Evolutionary conservation across 2,888 invertebrate genomes (phyloP).

Genomic region (Acrobeloides nanus): DNA sequence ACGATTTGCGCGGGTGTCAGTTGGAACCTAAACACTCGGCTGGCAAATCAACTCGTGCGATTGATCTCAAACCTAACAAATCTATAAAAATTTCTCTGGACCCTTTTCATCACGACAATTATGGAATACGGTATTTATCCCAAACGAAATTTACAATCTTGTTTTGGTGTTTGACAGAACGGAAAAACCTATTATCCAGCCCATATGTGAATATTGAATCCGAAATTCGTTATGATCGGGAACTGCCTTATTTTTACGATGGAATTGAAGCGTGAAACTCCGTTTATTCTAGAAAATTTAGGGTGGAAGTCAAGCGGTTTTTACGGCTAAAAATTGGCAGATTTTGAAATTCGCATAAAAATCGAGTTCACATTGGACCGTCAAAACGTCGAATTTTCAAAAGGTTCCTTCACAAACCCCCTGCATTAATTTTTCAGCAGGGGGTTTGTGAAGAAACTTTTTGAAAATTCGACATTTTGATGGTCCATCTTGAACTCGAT

Average conservation of each 20-base stretch:
- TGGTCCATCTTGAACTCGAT: too few species aligned
- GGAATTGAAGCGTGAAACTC: too few species aligned
- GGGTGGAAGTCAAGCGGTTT: too few species aligned
- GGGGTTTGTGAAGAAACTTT: too few species aligned
- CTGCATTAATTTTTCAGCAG: too few species aligned
- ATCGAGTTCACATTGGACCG: too few species aligned
- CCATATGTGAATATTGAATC: conserved; percentile 32
- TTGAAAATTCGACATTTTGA: too few species aligned
- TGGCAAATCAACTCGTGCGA: conserved; percentile 35
- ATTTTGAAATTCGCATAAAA: too few species aligned
- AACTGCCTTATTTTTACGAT: conserved; percentile 42
- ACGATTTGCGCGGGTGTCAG: conserved; percentile 45
- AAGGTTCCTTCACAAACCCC: too few species aligned
- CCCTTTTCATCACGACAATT: conserved; percentile 39
- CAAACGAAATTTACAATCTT: conserved; percentile 1
- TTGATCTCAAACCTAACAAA: conserved; percentile 39
- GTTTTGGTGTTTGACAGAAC: conserved; percentile 42
- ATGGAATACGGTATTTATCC: conserved; percentile 30
- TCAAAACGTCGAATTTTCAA: too few species aligned
- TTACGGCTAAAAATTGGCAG: too few species aligned
- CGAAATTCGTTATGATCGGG: conserved; percentile 44
- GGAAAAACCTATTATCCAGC: conserved; percentile 39
- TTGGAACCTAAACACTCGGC: conserved; percentile 40
- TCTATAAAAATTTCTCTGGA: conserved; percentile 44
- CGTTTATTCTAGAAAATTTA: too few species aligned